A percentile compares a stretch with the other conserved stretches of the same genome.
phyloP scores from a whole-genome alignment of 2,113 vertebrate genomes.

The Ophthalmolycus amberensis region DNA sequence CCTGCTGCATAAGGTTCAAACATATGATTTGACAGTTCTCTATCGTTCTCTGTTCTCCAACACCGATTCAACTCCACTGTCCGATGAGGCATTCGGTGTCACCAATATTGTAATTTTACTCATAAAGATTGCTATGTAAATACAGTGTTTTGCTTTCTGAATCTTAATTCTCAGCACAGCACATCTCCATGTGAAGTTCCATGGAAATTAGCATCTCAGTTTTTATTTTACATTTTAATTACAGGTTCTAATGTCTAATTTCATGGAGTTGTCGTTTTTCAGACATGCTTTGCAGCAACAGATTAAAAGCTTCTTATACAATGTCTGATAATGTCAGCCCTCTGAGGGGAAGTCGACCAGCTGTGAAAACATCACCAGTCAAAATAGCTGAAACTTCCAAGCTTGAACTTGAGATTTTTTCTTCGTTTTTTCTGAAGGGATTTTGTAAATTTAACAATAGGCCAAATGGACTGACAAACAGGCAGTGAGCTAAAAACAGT shows the following conservation, averaged over 20 bases:
- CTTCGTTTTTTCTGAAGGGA: not conserved
- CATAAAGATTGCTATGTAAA: slow-evolving; percentile 35
- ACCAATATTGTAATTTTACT: not conserved
- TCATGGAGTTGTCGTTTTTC: slow-evolving; percentile 64
- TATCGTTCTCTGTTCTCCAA: not conserved
- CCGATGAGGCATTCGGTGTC: not conserved
- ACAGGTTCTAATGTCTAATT: slow-evolving; percentile 62
- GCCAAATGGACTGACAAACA: not conserved
- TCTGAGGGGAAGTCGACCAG: slow-evolving; percentile 17
- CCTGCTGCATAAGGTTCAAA: not conserved
- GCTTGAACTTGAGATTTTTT: not conserved
- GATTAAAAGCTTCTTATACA: too few relatives aligned
- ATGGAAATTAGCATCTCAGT: slow-evolving; percentile 68
- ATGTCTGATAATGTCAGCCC: not conserved
- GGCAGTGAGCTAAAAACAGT: not conserved
- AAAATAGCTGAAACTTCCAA: not conserved
- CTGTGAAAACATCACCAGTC: not conserved
- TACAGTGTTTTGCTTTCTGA: slow-evolving; percentile 44
- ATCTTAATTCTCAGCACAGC: slow-evolving; percentile 50
- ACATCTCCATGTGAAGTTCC: slow-evolving; percentile 50
- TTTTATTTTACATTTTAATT: slow-evolving; percentile 75
- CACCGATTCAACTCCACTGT: not conserved
- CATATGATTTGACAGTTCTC: not conserved
- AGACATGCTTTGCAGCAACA: slow-evolving; percentile 29
- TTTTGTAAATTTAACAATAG: not conserved